phyloP scores from a whole-genome alignment of 2,888 invertebrate species.

The Trichopria drosophilae region DNA sequence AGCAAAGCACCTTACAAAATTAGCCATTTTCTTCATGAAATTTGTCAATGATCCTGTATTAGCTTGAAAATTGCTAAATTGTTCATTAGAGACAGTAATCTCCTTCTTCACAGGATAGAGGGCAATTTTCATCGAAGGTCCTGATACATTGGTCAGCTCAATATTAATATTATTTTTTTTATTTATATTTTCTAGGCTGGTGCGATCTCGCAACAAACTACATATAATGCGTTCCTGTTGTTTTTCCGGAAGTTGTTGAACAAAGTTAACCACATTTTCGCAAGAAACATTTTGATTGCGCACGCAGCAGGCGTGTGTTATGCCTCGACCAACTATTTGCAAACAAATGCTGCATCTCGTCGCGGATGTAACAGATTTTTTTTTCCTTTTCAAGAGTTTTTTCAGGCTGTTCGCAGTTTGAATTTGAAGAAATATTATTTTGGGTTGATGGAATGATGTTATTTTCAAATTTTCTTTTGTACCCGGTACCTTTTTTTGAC shows the following conservation, averaged over 20 bases:
- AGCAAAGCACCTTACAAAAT: conserved; percentile 1
- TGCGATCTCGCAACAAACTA: not conserved
- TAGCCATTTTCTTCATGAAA: not conserved
- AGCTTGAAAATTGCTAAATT: conserved; percentile 3
- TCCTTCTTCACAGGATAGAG: not conserved
- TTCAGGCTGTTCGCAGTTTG: not conserved
- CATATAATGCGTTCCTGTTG: conserved; percentile 3
- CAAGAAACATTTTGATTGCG: not conserved
- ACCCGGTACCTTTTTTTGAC: not conserved
- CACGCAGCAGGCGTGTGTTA: not conserved
- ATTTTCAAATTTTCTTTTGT: conserved; percentile 5
- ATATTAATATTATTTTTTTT: conserved; percentile 3
- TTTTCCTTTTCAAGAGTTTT: not conserved
- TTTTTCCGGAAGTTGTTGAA: not conserved
- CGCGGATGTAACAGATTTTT: not conserved
- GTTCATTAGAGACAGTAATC: not conserved
- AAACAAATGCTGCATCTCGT: not conserved
- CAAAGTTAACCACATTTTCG: not conserved
- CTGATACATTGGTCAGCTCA: conserved; percentile 1
- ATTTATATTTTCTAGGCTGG: not conserved
- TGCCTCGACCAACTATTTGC: conserved; percentile 3
- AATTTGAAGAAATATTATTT: not conserved
- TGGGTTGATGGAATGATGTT: not conserved
- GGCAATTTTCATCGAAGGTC: conserved; percentile 1
- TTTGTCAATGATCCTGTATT: not conserved